These are phyloP conservation scores for Uria lomvia DNA, from an alignment of 2,113 vertebrate species.

Conservation along the genomic window DNA sequence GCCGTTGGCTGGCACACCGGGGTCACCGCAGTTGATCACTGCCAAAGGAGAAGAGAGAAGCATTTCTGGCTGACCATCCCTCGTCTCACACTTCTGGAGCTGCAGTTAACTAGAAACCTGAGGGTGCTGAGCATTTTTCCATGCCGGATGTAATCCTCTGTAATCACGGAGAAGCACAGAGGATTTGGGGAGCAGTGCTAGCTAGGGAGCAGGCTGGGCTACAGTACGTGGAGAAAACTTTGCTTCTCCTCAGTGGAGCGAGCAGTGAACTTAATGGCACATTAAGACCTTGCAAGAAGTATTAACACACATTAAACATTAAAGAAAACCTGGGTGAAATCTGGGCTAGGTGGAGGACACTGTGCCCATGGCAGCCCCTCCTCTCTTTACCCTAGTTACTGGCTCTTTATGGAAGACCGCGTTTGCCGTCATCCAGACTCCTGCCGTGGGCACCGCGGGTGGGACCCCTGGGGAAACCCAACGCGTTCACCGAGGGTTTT, in stretches of 20 bases:
- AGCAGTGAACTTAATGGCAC: neutral
- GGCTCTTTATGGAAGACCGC: neutral
- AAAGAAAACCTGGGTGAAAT: neutral
- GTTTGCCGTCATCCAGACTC: accelerated
- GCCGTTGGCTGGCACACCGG: slow-evolving; percentile 91
- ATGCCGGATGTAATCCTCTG: accelerated
- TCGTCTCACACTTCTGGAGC: neutral
- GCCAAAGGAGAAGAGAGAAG: neutral
- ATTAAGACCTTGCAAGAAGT: neutral
- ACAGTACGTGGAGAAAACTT: neutral
- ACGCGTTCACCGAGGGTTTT: accelerated
- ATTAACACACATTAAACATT: neutral
- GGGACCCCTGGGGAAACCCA: neutral
- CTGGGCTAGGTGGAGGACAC: neutral
- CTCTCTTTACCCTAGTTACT: neutral
- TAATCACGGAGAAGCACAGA: accelerated
- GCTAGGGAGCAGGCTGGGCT: neutral
- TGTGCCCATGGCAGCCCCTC: neutral
- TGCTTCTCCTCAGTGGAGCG: neutral
- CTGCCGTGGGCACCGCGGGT: neutral
- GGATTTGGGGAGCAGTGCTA: neutral
- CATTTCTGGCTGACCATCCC: neutral
- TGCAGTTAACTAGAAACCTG: too few relatives aligned
- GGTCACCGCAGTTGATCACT: slow-evolving; percentile 97
- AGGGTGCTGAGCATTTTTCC: neutral